Conservation (phyloP, 2,888 invertebrate genomes). For the Kryphioiulus occultus region DNA sequence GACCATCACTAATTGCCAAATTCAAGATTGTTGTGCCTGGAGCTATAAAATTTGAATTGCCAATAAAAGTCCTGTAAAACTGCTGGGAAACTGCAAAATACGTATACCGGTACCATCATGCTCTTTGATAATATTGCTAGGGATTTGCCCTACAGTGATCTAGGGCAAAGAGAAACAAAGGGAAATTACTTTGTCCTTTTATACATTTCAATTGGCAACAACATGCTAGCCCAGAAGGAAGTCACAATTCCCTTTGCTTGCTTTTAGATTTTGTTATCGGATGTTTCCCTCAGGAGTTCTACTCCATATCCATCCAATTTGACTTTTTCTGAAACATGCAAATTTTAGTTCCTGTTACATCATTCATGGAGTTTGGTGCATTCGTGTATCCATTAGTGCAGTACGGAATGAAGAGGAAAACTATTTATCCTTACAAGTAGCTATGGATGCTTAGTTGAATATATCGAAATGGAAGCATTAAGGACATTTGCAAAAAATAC, state of each 20-base stretch:
- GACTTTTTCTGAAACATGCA: conserved; percentile 27
- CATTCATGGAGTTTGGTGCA: neutral
- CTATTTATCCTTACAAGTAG: conserved; percentile 2
- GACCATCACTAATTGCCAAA: conserved; percentile 20
- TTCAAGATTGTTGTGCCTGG: neutral
- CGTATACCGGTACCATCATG: neutral
- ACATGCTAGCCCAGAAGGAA: neutral
- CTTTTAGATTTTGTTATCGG: conserved; percentile 39
- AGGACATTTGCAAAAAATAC: neutral
- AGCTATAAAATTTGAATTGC: neutral
- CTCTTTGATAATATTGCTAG: neutral
- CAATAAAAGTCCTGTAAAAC: neutral
- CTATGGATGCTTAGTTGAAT: neutral
- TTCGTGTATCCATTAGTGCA: conserved; percentile 10
- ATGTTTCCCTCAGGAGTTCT: conserved; percentile 1
- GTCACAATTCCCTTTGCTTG: conserved; percentile 39
- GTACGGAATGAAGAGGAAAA: neutral
- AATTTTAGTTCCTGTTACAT: conserved; percentile 25
- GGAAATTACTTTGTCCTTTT: conserved; percentile 39
- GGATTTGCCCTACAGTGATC: neutral
- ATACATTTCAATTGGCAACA: conserved; percentile 26
- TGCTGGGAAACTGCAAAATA: neutral
- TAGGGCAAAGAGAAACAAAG: conserved; percentile 14
- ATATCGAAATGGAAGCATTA: neutral
- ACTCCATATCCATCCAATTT: conserved; percentile 19